A percentile compares a stretch with the other conserved stretches of the same genome.
phyloP scores from a whole-genome alignment of 2,888 invertebrate genomes.

The Ethmia dodecea region DNA sequence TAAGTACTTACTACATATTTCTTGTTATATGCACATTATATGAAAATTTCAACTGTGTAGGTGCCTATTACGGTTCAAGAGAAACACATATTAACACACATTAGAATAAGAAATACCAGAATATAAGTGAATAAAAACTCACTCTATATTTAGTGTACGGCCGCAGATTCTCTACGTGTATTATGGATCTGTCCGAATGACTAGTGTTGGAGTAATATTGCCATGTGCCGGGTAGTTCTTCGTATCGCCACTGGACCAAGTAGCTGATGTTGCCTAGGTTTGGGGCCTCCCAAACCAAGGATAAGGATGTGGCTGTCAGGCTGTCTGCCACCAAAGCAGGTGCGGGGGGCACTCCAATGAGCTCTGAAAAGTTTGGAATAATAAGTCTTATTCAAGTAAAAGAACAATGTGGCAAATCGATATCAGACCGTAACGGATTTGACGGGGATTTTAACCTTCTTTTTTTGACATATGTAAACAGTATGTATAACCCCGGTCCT shows the following conservation, averaged over 20 bases:
- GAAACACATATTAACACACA: too few relatives aligned
- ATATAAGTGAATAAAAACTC: constrained; percentile 33
- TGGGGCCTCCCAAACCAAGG: constrained; percentile 86
- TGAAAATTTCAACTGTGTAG: too few relatives aligned
- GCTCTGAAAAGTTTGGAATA: constrained; percentile 64
- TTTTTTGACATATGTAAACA: too few relatives aligned
- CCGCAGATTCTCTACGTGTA: constrained; percentile 85
- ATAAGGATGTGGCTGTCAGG: constrained; percentile 85
- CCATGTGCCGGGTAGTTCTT: constrained; percentile 85
- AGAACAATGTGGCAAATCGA: too few relatives aligned
- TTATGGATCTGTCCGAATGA: constrained; percentile 81
- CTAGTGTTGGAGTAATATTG: constrained; percentile 87
- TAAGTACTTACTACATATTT: too few relatives aligned
- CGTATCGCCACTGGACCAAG: constrained; percentile 87
- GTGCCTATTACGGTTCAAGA: too few relatives aligned
- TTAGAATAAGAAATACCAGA: too few relatives aligned
- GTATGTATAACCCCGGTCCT: too few relatives aligned
- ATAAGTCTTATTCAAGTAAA: too few relatives aligned
- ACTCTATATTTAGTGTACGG: constrained; percentile 95
- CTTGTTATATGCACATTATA: too few relatives aligned
- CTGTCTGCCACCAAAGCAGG: constrained; percentile 89
- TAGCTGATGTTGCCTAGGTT: constrained; percentile 75
- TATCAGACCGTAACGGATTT: too few relatives aligned
- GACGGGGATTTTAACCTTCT: too few relatives aligned
- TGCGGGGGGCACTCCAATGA: constrained; percentile 83